These are phyloP conservation scores for Chrysogorgia sp. DNA, from an alignment of 92 coral and sea anemone genomes.

Conservation along the genomic window DNA sequence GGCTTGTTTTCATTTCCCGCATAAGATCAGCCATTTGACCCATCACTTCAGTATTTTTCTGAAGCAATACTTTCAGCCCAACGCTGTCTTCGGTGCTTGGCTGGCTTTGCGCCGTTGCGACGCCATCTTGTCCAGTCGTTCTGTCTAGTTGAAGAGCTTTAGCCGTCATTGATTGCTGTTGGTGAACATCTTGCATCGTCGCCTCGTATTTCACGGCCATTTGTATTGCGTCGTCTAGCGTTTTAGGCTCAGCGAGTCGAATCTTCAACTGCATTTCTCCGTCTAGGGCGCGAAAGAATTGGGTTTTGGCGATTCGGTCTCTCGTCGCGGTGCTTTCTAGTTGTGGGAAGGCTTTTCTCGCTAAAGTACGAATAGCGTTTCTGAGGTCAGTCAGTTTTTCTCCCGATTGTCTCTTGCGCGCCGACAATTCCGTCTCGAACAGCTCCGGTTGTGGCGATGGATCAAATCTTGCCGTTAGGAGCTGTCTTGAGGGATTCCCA, in stretches of 20 bases:
- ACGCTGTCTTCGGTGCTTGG: background rate
- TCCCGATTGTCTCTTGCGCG: background rate
- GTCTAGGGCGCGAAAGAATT: background rate
- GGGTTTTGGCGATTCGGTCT: conserved; percentile 4
- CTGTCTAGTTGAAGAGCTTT: background rate
- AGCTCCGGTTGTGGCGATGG: conserved; percentile 16
- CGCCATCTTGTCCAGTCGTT: background rate
- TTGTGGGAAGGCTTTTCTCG: conserved; percentile 14
- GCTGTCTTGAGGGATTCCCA: conserved; percentile 6
- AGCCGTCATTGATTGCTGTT: background rate
- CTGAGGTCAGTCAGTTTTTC: background rate
- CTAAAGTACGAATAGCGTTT: conserved; percentile 10
- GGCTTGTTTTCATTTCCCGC: conserved; percentile 7
- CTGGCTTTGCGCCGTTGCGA: conserved; percentile 1
- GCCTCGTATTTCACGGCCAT: conserved; percentile 27
- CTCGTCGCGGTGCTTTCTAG: conserved; percentile 19
- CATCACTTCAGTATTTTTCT: conserved; percentile 6
- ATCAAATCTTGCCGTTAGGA: conserved; percentile 11
- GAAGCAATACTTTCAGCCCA: background rate
- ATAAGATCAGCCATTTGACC: background rate
- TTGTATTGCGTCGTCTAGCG: conserved; percentile 7
- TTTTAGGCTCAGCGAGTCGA: conserved; percentile 17
- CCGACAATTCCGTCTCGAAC: no score
- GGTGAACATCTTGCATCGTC: conserved; percentile 2
- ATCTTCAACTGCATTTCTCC: conserved; percentile 15